Evolutionary conservation across 2,113 vertebrate species (phyloP), one percentile per base, ranked within the genome.

Genomic region (Pica pica): DNA sequence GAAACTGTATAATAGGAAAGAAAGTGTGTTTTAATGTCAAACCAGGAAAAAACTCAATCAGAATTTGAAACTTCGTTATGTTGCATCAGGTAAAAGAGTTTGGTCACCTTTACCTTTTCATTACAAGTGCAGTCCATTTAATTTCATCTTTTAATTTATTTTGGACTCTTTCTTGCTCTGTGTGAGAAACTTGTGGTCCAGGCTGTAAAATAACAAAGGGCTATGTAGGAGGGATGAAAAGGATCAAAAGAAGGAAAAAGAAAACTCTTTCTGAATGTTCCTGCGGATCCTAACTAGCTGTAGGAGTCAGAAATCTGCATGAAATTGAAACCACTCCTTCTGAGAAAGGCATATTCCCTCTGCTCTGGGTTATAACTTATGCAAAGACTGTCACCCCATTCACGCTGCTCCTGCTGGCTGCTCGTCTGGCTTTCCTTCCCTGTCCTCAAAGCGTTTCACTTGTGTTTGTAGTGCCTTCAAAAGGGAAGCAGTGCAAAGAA

Each of bases 401-500:
- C 78, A 39, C 0, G 0, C 69, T 87, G 77, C 83, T 56, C 63
- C 83, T 87, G 76, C 86, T 53, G 63, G n/a, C 59, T 61, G 87
- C 85, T 93, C 10, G 1, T 71, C 89, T 77, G 77, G 61, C 85
- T 93, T 89, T 87, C 64, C 80, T 81, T 50, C 18, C 15, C 13
- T 31, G n/a, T 89, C 46, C 80, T 93, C 92, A 81, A 68, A 93
- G 79, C 6, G 1, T 79, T 96, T 92, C 53, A 30, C 93, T 96
- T 42, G 44, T 81, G 87, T 86, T 94, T 94, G 91, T 23, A 65
- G 64, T 77, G 47, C 85, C 76, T 94, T 96, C 93, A 78, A 88
- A 93, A 96, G 92, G 73, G 86, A 94, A 87, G 73, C 92, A 53
- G 64, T 13, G 86, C 73, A 78, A 73, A 87, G 90, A 92, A 83